Base-by-base conservation (phyloP, 2,888 invertebrate species). In the Tetheella fluctuosa region DNA sequence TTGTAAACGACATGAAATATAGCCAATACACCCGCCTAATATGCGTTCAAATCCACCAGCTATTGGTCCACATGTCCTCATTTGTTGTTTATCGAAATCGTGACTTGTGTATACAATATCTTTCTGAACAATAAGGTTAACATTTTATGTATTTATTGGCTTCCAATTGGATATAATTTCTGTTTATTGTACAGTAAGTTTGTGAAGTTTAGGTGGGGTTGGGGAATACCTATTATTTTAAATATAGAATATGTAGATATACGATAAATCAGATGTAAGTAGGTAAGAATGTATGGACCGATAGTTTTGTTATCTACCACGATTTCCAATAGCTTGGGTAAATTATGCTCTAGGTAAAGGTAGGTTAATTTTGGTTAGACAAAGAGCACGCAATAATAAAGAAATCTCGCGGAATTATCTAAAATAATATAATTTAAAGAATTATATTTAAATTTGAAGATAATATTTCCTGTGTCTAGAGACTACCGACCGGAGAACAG, bases 81-180 rank as follows among this genome's bases (percentile, higher is more conserved):
- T 84, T 84, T 79, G 79, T 76, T 80, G 79, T 83, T 83, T 89
- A 88, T 86, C 85, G 84, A 81, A 85, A 80, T 83, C 89, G 90
- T 90, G 90, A 88, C 87, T 80, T 69, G 86, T 79, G 71, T 83
- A 67, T 69, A 74, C 76, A 81, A 84, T 73, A 67, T 73, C 73
- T 71, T 71, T 73, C 67, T 60, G 62, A 20, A 17, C 54, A 34
- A 34, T 55, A 55, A 34, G 34, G 62, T 52, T 25, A 63, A 64
- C 58, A 30, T 62, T 56, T 69, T 62, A 71, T 67, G 64, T 69
- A 71, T 77, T 71, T 78, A 77, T 78, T 72, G 70, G 65, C 69
- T 68, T 64, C 65, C 61, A 69, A 70, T 71, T 64, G 70, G 59
- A 69, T 66, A 64, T 70, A 71, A 73, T 69, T 77, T 69, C 69